These are phyloP conservation scores for Bicyclus anynana DNA, from an alignment of 1,140 invertebrate species.

Conservation along the genomic window DNA sequence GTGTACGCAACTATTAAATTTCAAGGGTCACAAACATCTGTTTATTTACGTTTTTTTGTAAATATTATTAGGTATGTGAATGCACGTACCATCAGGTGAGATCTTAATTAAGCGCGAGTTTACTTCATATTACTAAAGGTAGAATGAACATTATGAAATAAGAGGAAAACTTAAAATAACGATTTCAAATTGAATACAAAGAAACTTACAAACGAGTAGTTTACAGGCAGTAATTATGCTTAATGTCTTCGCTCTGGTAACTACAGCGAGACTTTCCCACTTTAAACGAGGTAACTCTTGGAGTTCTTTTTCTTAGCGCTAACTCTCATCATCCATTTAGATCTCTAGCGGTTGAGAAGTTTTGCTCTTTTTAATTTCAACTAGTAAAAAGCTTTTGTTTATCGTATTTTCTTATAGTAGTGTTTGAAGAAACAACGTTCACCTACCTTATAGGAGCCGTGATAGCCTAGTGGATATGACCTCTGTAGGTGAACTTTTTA, in stretches of 20 bases:
- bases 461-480: no score
- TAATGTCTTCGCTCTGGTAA: not conserved
- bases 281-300: not conserved
- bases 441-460: no score
- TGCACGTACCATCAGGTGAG: no score
- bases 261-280: slow-evolving; percentile 3
- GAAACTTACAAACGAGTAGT: slow-evolving; percentile 2
- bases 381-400: not conserved
- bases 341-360: not conserved
- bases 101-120: no score
- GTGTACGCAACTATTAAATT: no score
- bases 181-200: not conserved
- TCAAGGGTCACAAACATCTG: no score
- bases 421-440: no score
- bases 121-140: no score
- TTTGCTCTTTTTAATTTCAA: not conserved
- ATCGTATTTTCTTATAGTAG: no score
- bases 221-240: slow-evolving; percentile 7
- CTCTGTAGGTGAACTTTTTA: no score
- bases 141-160: not conserved
- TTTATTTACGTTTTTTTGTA: no score
- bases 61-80: no score
- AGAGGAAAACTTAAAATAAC: not conserved
- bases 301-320: slow-evolving; percentile 1
- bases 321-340: not conserved